Conservation (phyloP, 2,113 vertebrate species). For the Myrmophylax atrothorax region DNA sequence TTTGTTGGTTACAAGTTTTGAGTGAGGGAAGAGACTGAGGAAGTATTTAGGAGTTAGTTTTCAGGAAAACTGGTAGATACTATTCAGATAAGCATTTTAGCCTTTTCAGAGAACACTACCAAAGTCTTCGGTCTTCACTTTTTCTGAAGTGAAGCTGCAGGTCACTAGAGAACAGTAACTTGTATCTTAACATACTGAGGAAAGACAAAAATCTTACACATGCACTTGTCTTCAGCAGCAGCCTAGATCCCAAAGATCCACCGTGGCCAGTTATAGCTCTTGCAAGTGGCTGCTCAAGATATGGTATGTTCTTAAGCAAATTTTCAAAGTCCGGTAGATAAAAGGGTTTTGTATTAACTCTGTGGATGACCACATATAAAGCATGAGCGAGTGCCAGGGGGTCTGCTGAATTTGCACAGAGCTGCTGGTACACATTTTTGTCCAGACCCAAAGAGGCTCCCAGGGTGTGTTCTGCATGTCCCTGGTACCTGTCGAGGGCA, state of each 20-base stretch:
- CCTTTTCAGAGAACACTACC: neutral
- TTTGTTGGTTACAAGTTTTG: neutral
- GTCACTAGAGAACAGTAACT: neutral
- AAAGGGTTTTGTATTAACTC: neutral
- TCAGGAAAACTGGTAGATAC: neutral
- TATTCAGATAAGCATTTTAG: neutral
- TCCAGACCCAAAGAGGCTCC: neutral
- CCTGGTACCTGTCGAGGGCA: neutral
- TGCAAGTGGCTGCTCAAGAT: constrained; percentile 63
- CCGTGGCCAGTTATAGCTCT: constrained; percentile 64
- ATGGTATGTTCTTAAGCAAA: constrained; percentile 57
- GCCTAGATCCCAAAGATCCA: constrained; percentile 51
- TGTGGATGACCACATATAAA: neutral
- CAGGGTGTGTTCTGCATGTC: rapidly evolving
- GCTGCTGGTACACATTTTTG: neutral
- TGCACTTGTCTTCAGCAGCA: constrained; percentile 35
- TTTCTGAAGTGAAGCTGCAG: neutral
- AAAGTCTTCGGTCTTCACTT: neutral
- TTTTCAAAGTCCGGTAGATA: neutral
- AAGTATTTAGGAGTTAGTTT: neutral
- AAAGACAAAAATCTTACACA: neutral
- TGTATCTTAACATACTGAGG: neutral
- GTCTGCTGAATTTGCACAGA: neutral
- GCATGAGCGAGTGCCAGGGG: neutral
- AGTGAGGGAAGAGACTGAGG: neutral